Evolutionary conservation across 1,140 invertebrate genomes (phyloP).

Genomic region (Pachyrhynchus sulphureomaculatus): DNA sequence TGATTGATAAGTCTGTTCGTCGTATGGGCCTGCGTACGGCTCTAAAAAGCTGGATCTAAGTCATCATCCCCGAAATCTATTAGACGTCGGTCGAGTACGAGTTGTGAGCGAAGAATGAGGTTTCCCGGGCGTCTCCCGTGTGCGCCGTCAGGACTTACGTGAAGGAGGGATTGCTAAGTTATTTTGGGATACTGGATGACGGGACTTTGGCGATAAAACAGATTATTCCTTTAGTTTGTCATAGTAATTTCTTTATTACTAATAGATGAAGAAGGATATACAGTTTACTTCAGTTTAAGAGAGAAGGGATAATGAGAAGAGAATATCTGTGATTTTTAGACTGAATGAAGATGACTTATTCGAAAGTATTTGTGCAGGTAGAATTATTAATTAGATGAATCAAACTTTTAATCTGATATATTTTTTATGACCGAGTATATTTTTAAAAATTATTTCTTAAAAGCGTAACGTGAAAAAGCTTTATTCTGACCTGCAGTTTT

Average conservation of each 20-base stretch:
- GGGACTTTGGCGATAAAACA: neutral
- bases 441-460: no score
- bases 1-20: conserved; percentile 26
- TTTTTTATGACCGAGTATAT: neutral
- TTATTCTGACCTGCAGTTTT: no score
- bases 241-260: no score
- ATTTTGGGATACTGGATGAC: conserved; percentile 29
- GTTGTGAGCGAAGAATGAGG: conserved; percentile 74
- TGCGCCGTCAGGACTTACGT: conserved; percentile 43
- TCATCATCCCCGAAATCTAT: conserved; percentile 80
- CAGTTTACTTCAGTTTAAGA: neutral
- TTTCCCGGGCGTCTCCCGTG: conserved; percentile 49
- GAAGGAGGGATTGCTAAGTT: conserved; percentile 43
- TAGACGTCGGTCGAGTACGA: conserved; percentile 87
- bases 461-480: no score
- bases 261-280: no score
- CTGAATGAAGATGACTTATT: conserved; percentile 16
- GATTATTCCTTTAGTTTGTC: conserved; percentile 5
- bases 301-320: neutral
- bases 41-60: conserved; percentile 58
- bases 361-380: conserved; percentile 23
- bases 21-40: conserved; percentile 27
- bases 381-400: conserved; percentile 26
- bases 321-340: no score
- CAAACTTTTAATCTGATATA: conserved; percentile 3